Evolutionary conservation across 2,888 invertebrate species (phyloP), one percentile per base, ranked within the genome.

Genomic region (Deroplatys truncata): DNA sequence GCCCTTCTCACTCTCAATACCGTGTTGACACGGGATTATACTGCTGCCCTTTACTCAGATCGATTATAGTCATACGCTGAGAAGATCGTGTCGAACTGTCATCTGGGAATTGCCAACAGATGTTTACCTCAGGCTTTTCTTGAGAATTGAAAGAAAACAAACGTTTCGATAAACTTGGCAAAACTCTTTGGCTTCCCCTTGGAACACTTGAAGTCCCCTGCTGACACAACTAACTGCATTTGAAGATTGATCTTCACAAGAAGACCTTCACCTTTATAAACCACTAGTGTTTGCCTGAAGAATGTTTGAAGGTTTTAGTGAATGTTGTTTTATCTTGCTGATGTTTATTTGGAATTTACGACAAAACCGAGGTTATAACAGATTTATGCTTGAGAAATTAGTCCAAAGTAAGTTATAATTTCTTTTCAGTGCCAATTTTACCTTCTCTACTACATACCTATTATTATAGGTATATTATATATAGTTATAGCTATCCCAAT

Each of bases 1-100:
- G 82, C 82, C 87, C 87, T 87, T 87, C 87, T 35, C 87, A 83
- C 83, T 43, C 82, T 43, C 87, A 87, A 35, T 87, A 43, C 43
- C 83, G 84, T 87, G 89, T 86, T 89, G 89, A 89, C 89, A 89
- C 49, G 86, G 84, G 89, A 89, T 89, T 89, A 89, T 89, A 86
- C 49, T 28, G 56, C 35, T 84, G 72, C 87, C 87, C 89, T 87
- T 56, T 72, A 84, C 87, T 31, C 83, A 84, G 31, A 89, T 89
- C 89, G 89, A 89, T 89, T 89, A 89, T 89, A 86, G 86, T 89
- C 89, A 84, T 83, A 87, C 43, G n/a, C 25, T 82, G 82, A 56
- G 87, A 83, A 35, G 72, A 56, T 72, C 56, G 56, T 25, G 56
- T 72, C 56, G 56, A 72, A 72, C 56, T 72, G 56, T 72, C 56